phyloP scores from a whole-genome alignment of 2,888 invertebrate genomes.

The Parnassius glacialis region DNA sequence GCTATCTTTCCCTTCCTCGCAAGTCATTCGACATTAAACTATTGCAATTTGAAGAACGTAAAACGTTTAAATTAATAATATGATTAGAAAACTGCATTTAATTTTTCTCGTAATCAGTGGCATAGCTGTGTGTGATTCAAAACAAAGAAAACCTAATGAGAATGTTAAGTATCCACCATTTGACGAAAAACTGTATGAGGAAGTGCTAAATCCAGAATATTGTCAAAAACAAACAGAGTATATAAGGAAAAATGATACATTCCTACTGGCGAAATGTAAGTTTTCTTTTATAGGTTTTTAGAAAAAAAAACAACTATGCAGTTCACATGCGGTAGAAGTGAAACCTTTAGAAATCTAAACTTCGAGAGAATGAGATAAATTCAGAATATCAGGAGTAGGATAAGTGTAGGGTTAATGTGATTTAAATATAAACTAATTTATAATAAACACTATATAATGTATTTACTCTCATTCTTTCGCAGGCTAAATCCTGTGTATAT shows the following conservation, averaged over 20 bases:
- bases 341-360: too few relatives aligned
- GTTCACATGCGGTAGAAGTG: not conserved
- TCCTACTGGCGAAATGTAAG: slow-evolving; percentile 18
- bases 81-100: slow-evolving; percentile 5
- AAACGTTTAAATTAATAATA: not conserved
- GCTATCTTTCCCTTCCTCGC: slow-evolving; percentile 3
- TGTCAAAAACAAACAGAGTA: slow-evolving; percentile 15
- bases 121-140: not conserved
- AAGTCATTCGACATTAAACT: not conserved
- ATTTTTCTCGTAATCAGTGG: slow-evolving; percentile 3
- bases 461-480: too few relatives aligned
- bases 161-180: slow-evolving; percentile 7
- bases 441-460: too few relatives aligned
- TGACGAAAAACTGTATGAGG: slow-evolving; percentile 11
- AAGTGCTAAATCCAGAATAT: slow-evolving; percentile 16
- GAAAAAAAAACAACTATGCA: not conserved
- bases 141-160: slow-evolving; percentile 12
- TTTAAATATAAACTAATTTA: too few relatives aligned
- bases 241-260: slow-evolving; percentile 10
- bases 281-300: not conserved
- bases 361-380: too few relatives aligned
- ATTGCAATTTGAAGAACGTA: too few relatives aligned
- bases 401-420: too few relatives aligned
- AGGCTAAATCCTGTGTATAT: too few relatives aligned
- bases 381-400: too few relatives aligned